Conservation (phyloP, 2,113 vertebrate species). For the Stomatorhinus ivindoensis region DNA sequence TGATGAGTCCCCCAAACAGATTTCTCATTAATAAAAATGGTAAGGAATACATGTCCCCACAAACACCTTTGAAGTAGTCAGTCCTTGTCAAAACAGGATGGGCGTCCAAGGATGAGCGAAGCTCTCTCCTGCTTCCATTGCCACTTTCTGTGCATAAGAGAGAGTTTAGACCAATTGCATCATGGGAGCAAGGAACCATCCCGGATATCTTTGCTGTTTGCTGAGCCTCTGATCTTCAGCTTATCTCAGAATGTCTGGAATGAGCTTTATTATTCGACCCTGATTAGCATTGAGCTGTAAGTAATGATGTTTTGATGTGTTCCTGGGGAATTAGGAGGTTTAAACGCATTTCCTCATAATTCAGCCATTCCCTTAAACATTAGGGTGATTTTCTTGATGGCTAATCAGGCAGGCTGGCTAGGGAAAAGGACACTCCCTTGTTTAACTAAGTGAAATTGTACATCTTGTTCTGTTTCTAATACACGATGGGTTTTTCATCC, state of each 20-base stretch:
- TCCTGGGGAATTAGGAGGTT: neutral
- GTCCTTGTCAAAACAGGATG: neutral
- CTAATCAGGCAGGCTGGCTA: neutral
- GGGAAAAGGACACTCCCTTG: neutral
- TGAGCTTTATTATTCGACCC: neutral
- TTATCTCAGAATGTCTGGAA: neutral
- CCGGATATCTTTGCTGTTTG: neutral
- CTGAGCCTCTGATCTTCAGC: neutral
- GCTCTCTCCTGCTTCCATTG: neutral
- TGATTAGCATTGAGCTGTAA: constrained; percentile 5
- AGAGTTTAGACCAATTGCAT: neutral
- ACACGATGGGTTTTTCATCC: neutral
- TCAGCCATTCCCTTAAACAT: neutral
- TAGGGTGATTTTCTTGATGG: neutral
- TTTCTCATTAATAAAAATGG: neutral
- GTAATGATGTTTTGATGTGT: constrained; percentile 1
- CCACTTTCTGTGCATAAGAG: neutral
- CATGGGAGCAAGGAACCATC: neutral
- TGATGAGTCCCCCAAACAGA: neutral
- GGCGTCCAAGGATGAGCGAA: neutral
- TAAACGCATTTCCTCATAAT: neutral
- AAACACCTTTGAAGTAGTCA: neutral
- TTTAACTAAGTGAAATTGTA: neutral
- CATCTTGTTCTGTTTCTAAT: neutral
- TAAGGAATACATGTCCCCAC: neutral